A percentile compares a stretch with the other conserved stretches of the same genome.
Evolutionary conservation across 1,140 invertebrate genomes (phyloP).

Genomic region (Sycophila sp.): DNA sequence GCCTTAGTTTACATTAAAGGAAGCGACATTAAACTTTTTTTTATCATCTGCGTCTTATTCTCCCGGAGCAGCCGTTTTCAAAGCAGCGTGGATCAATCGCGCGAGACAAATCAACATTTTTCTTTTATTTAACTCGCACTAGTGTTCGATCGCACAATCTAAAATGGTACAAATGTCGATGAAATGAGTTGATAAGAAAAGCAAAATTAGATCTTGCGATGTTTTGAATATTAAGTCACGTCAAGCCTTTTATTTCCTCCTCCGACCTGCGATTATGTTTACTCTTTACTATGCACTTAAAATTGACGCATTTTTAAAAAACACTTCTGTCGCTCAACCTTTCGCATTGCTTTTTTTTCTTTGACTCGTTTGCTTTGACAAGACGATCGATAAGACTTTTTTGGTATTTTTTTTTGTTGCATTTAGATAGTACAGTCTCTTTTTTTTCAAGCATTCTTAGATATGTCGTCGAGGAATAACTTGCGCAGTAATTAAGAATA

Average conservation of each 20-base stretch:
- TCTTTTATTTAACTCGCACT: too few species aligned
- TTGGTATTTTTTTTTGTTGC: background rate
- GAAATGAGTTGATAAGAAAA: too few species aligned
- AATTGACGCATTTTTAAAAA: constrained; percentile 6
- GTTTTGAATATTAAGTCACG: too few species aligned
- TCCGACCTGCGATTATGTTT: background rate
- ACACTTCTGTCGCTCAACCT: background rate
- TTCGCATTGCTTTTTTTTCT: constrained; percentile 3
- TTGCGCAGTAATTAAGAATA: background rate
- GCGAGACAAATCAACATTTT: too few species aligned
- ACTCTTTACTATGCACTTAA: constrained; percentile 1
- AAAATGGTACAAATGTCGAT: too few species aligned
- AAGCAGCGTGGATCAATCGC: too few species aligned
- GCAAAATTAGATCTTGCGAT: too few species aligned
- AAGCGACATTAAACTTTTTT: background rate
- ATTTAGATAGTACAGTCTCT: background rate
- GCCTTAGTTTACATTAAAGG: background rate
- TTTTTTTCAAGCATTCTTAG: background rate
- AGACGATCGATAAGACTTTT: background rate
- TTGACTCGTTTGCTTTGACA: constrained; percentile 15
- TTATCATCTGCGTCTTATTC: background rate
- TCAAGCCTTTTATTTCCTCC: too few species aligned
- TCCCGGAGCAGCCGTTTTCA: background rate
- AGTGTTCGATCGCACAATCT: too few species aligned
- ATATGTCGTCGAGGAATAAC: background rate